phyloP scores from a whole-genome alignment of 2,113 vertebrate genomes.

The Globicephala melas region DNA sequence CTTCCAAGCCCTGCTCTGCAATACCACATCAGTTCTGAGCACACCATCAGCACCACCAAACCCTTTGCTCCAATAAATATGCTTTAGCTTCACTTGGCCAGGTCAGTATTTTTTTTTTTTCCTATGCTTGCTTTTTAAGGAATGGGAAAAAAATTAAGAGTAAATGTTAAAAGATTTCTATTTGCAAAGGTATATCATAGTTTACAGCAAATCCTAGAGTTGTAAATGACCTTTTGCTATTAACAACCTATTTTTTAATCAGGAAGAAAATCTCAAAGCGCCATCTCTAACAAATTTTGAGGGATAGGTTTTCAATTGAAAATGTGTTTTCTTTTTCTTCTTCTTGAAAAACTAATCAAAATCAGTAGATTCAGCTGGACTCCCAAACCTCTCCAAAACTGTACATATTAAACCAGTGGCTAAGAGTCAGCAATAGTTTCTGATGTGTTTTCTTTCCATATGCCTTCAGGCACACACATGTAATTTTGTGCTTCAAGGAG shows the following conservation, averaged over 20 bases:
- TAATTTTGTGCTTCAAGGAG: conserved; percentile 69
- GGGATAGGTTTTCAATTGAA: background rate
- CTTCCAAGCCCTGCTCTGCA: no score
- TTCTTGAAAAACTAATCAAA: conserved; percentile 36
- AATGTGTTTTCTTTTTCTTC: background rate
- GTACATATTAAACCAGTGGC: conserved; percentile 51
- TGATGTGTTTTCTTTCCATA: conserved; percentile 18
- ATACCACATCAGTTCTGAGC: no score
- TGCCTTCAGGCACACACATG: conserved; percentile 65
- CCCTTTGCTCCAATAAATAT: no score
- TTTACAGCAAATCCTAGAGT: background rate
- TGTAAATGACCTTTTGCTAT: background rate
- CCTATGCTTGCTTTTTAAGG: background rate
- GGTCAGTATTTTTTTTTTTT: no score
- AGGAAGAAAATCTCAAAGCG: conserved; percentile 20
- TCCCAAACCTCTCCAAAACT: conserved; percentile 12
- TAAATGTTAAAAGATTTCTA: background rate
- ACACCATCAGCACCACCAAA: no score
- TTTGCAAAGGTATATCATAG: background rate
- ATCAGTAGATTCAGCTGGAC: conserved; percentile 20
- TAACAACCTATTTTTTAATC: background rate
- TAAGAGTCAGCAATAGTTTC: conserved; percentile 27
- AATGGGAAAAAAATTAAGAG: background rate
- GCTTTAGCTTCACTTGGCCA: no score
- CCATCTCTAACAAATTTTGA: conserved; percentile 19